phyloP scores from a whole-genome alignment of 1,140 invertebrate genomes.

The Eueides isabella region DNA sequence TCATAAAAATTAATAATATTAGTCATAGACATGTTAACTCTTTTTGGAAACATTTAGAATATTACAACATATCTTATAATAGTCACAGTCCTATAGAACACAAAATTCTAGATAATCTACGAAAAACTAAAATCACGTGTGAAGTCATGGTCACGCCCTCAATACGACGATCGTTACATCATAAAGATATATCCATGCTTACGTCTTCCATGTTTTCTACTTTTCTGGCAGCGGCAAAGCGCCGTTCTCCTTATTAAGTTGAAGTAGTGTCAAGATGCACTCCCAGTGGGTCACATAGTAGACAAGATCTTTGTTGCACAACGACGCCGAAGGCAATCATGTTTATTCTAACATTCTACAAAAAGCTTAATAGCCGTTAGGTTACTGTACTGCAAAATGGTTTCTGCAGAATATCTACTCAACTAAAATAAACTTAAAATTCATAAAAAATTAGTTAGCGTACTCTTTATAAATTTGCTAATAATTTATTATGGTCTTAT shows the following conservation, averaged over 20 bases:
- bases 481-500: background rate
- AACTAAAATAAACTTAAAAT: background rate
- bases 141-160: conserved; percentile 21
- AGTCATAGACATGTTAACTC: background rate
- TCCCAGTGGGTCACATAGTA: conserved; percentile 60
- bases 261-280: conserved; percentile 68
- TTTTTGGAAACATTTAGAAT: background rate
- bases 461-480: background rate
- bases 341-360: conserved; percentile 38
- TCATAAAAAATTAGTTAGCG: background rate
- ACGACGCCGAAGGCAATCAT: conserved; percentile 49
- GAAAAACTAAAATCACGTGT: background rate
- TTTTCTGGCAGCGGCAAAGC: conserved; percentile 53
- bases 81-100: conserved; percentile 17
- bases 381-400: background rate
- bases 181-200: conserved; percentile 45
- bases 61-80: conserved; percentile 8
- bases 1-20: conserved; percentile 12
- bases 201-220: conserved; percentile 39
- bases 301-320: conserved; percentile 63
- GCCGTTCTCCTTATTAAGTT: conserved; percentile 70
- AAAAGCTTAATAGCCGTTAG: conserved; percentile 36
- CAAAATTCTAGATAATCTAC: background rate
- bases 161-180: conserved; percentile 51
- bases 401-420: background rate